Conservation (phyloP, 1,140 invertebrate genomes). For the Drosophila busckii region DNA sequence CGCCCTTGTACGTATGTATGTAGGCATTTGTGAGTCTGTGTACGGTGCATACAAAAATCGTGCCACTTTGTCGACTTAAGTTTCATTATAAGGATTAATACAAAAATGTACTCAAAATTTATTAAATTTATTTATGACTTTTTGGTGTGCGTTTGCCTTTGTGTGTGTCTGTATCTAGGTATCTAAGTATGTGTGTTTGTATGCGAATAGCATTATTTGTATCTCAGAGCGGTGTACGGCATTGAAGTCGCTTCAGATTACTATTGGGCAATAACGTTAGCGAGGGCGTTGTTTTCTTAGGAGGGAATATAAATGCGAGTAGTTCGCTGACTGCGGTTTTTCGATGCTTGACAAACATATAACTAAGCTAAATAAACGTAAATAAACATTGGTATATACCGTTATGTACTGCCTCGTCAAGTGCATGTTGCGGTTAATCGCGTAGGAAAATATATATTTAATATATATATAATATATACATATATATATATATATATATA, state of each 20-base stretch:
- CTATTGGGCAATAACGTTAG: conserved; percentile 24
- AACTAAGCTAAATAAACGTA: too few relatives aligned
- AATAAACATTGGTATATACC: conserved; percentile 39
- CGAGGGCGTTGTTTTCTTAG: too few relatives aligned
- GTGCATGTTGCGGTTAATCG: conserved; percentile 41
- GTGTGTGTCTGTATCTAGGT: not conserved
- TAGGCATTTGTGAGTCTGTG: conserved; percentile 24
- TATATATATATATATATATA: not conserved
- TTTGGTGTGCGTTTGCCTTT: conserved; percentile 43
- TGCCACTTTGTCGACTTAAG: too few relatives aligned
- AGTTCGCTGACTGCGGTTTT: conserved; percentile 27
- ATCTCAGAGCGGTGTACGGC: too few relatives aligned
- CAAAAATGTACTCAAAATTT: too few relatives aligned
- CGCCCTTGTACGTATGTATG: conserved; percentile 4
- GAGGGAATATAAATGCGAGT: too few relatives aligned
- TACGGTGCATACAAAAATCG: too few relatives aligned
- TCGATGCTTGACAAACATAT: conserved; percentile 45
- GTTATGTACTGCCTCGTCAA: conserved; percentile 22
- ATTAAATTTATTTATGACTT: too few relatives aligned
- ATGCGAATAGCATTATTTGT: too few relatives aligned
- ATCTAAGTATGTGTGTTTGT: not conserved
- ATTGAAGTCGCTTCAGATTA: conserved; percentile 43
- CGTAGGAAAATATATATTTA: too few relatives aligned
- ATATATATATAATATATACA: too few relatives aligned
- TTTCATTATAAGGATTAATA: too few relatives aligned